Evolutionary conservation across 1,140 invertebrate species (phyloP).

Genomic region (Ips typographus): DNA sequence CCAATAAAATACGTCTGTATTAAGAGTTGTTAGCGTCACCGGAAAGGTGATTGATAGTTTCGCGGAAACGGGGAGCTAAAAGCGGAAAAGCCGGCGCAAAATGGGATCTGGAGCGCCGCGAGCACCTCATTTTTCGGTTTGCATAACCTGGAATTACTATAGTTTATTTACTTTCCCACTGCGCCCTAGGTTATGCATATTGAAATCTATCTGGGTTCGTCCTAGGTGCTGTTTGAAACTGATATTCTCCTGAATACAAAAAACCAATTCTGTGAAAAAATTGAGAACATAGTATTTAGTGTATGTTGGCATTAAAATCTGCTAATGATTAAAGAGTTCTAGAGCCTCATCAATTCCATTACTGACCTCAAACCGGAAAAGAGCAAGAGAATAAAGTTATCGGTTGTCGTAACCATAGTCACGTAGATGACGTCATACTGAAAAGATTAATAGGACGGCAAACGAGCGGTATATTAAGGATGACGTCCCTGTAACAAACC

Average conservation of each 20-base stretch:
- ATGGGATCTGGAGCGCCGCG: conserved; percentile 10
- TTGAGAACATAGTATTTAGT: not conserved
- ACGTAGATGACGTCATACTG: too few species aligned
- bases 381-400: not conserved
- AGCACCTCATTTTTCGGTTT: conserved; percentile 27
- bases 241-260: not conserved
- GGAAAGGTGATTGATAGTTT: conserved; percentile 17
- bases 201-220: not conserved
- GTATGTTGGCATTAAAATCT: too few species aligned
- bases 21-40: conserved; percentile 2
- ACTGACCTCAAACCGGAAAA: too few species aligned
- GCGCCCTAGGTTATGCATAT: conserved; percentile 5
- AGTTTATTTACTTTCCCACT: conserved; percentile 17
- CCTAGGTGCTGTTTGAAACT: too few species aligned
- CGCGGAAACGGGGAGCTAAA: conserved; percentile 9
- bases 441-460: conserved; percentile 17
- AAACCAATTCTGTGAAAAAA: not conserved
- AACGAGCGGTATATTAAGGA: conserved; percentile 14
- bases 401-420: not conserved
- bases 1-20: conserved; percentile 4
- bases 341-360: too few species aligned
- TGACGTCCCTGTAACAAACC: conserved; percentile 17
- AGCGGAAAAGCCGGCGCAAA: not conserved
- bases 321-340: too few species aligned
- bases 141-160: conserved; percentile 18